Base-by-base conservation (phyloP, 2,888 invertebrate genomes). In the Byasa hedistus region DNA sequence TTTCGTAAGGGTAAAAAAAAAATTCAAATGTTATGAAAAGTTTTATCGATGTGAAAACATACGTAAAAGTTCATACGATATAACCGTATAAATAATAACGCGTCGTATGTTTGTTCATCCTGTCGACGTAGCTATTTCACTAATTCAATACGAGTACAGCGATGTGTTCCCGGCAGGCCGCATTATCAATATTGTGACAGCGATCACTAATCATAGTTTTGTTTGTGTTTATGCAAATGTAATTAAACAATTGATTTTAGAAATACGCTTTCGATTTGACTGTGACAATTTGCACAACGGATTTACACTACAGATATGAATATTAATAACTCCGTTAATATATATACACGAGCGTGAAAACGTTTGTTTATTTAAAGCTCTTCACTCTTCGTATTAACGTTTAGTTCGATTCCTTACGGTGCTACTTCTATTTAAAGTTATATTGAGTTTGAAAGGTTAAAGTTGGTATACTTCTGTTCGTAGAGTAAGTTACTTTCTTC, bases 221-320 rank as follows among this genome's bases (percentile, higher is more conserved):
- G 73, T 76, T 74, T 75, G 73, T 71, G 70, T 73, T 72, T 74
- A 79, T 79, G 78, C 74, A 78, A 81, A 81, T 83, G 75, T 74
- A 79, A 78, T 80, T 77, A 79, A 76, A 77, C 74, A 74, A 74
- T 72, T 76, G 78, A 75, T 81, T 66, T 80, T 79, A 74, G 76
- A 75, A 77, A 78, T 77, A 72, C 72, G 69, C 74, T 77, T 78
- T 75, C 74, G 69, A 75, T 76, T 78, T 72, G 77, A 76, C 73
- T 71, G 69, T 72, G 72, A 69, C 69, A 68, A 71, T 69, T 73
- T 70, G 68, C 62, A 71, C 66, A 66, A 65, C 67, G 71, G 72
- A 72, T 71, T 76, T 73, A 69, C 69, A 71, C 69, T 72, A 71
- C 66, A 66, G 2, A 72, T 71, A 76, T 79, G 78, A 77, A 80